Evolutionary conservation across 2,797 vertebrate genomes (phyloP).

Genomic region (Clarias fuscus): DNA sequence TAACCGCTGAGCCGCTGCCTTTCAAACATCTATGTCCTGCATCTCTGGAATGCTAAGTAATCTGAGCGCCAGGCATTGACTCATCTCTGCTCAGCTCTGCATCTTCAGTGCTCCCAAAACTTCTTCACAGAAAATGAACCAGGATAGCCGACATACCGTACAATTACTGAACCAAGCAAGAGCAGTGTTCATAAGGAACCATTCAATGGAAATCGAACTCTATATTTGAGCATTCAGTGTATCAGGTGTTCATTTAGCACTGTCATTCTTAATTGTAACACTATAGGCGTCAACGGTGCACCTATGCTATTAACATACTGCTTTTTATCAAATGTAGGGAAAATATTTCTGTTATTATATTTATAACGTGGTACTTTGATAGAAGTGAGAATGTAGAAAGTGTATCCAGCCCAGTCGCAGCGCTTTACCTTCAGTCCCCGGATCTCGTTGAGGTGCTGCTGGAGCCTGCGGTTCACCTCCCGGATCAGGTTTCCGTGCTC

Average conservation of each 20-base stretch:
- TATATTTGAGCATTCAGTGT: not conserved
- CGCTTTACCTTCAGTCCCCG: constrained; percentile 89
- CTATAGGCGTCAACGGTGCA: not conserved
- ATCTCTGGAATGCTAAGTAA: constrained; percentile 36
- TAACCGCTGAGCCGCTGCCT: constrained; percentile 17
- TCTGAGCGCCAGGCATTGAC: constrained; percentile 24
- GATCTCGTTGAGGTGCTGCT: constrained; percentile 95
- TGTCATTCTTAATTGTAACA: not conserved
- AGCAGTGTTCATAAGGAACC: not conserved
- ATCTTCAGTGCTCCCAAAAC: constrained; percentile 14
- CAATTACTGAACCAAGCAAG: not conserved
- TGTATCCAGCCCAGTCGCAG: not conserved
- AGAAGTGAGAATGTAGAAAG: not conserved
- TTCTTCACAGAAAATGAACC: constrained; percentile 6
- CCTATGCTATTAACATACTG: not conserved
- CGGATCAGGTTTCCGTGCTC: constrained; percentile 96
- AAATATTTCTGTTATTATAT: not conserved
- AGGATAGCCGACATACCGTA: not conserved
- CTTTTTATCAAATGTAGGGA: not conserved
- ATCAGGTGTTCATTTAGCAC: not conserved
- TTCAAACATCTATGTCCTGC: constrained; percentile 20
- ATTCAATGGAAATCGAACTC: not conserved
- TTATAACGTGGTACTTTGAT: not conserved
- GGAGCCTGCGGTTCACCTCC: constrained; percentile 94
- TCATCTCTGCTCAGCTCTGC: constrained; percentile 10